Evolutionary conservation across 2,113 vertebrate genomes (phyloP), one percentile per base, ranked within the genome.

Genomic region (Antigone vipio): DNA sequence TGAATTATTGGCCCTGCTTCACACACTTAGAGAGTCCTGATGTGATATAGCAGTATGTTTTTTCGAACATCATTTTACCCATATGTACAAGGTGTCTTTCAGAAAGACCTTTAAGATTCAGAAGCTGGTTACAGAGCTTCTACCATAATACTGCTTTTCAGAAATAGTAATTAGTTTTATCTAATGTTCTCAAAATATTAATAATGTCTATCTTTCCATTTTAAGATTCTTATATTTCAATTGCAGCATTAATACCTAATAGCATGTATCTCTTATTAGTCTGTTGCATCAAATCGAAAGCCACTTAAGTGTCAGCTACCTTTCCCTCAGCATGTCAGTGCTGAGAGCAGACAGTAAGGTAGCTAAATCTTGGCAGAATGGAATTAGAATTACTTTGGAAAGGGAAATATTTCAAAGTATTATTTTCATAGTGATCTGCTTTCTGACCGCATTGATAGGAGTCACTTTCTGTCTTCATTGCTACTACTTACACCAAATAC

Each of bases 241-340:
- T 62, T n/a, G 32, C 42, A 88, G 78, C 24, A 42, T 67, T 59
- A 71, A 67, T 55, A n/a, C 5, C 4, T 59, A 22, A 50, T 30
- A 67, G 38, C 32, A 24, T 45, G 0, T 50, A 26, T n/a, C n/a
- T 75, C 22, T 20, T 35, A 0, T 5, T n/a, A 81, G 10, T 29
- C 62, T 82, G 55, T 45, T 72, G 58, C 44, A 35, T 83, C 56
- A 67, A 71, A 75, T 47, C 4, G 4, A 75, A 95, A 95, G 44
- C 52, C 20, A 15, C 19, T 49, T 32, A 32, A 64, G 53, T 30
- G 15, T 76, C 63, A 42, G 10, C 21, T 53, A 15, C 29, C 38
- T 38, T 75, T 81, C 56, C 66, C 38, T 76, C 34, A 40, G 38
- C 32, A 30, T 3, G 0, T 26, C 35, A 38, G 49, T 23, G 26